phyloP scores from a whole-genome alignment of 1,140 invertebrate genomes.

The Lepidurus arcticus region DNA sequence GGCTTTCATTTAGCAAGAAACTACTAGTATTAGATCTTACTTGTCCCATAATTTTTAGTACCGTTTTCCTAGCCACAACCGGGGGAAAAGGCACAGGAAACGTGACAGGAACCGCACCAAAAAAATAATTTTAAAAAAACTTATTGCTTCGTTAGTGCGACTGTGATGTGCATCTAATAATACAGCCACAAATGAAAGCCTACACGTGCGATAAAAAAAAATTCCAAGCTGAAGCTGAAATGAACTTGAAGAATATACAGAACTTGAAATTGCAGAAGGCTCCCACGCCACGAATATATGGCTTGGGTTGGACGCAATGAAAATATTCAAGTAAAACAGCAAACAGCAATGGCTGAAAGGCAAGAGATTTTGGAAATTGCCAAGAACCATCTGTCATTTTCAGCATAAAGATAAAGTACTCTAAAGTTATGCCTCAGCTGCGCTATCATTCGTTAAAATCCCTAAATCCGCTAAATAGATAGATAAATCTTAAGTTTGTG shows the following conservation, averaged over 20 bases:
- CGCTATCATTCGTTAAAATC: not conserved
- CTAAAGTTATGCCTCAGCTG: not conserved
- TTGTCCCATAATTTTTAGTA: not conserved
- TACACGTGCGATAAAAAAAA: not conserved
- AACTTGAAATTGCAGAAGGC: too few relatives aligned
- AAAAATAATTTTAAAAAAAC: not conserved
- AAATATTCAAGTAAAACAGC: not conserved
- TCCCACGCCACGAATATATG: not conserved
- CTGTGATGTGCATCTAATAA: not conserved
- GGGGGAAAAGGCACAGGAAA: not conserved
- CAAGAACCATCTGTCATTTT: not conserved
- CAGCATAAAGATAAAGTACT: not conserved
- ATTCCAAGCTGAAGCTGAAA: too few relatives aligned
- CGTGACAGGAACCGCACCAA: not conserved
- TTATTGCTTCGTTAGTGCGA: not conserved
- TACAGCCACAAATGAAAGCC: not conserved
- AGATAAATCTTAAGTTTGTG: not conserved
- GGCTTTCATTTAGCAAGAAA: not conserved
- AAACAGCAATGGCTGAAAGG: not conserved
- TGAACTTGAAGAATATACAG: too few relatives aligned
- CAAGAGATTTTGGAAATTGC: not conserved
- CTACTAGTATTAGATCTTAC: not conserved
- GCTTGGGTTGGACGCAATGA: not conserved
- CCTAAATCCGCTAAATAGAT: not conserved
- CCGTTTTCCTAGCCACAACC: not conserved